Evolutionary conservation across 2,888 invertebrate genomes (phyloP), one percentile per base, ranked within the genome.

Genomic region (Chrysolina americana): DNA sequence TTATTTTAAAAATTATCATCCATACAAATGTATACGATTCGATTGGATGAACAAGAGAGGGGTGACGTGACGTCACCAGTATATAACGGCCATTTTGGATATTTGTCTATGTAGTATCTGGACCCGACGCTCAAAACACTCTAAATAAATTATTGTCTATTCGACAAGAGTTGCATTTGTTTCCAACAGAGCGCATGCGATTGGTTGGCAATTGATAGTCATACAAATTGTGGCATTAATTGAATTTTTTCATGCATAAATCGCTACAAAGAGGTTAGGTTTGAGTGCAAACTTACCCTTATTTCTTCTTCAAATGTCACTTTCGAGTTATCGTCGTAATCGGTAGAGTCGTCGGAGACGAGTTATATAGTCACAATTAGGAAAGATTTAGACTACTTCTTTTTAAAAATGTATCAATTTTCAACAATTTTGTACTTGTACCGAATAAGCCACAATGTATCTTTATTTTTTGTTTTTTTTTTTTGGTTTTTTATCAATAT

Each of bases 401-500:
- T 75, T 75, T 78, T 78, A 82, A 82, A 79, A 79, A 76, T 77
- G 77, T 79, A 71, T 76, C 56, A 79, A 76, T 79, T 81, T 81
- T 75, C 68, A 83, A 84, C 80, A 84, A 85, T 85, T 85, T 85
- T 84, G 84, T 85, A 83, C 83, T 84, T 82, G 74, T 82, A 78
- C 85, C 84, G 80, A 85, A 84, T 78, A 85, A 85, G 85, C 85
- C 86, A 85, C 85, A 79, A 86, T 72, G 77, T 78, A 76, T 81
- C 71, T 70, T 80, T 81, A 80, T 83, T 84, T 85, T 80, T 75
- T 79, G 75, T 81, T 83, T 81, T 84, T 82, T 83, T 82, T 79
- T 77, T n/a, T n/a, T n/a, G 79, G 79, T 84, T 84, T 85, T 83
- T 84, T 86, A 84, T 82, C 84, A 86, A 84, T 87, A 86, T 87